Conservation (phyloP, 2,888 invertebrate genomes). For the Scotopteryx bipunctaria region DNA sequence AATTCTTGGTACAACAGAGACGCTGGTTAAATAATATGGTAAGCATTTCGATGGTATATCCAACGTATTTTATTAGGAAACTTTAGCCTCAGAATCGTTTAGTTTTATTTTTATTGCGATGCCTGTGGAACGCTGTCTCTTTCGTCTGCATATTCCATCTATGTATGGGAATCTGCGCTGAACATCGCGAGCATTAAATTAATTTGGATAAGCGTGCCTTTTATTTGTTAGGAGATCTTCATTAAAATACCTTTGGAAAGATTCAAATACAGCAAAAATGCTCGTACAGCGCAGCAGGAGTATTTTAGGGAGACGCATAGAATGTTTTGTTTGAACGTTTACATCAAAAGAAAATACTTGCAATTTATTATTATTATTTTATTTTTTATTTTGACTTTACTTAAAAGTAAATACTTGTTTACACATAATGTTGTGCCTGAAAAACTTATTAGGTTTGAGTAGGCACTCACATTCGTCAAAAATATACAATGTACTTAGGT, state of each 20-base stretch:
- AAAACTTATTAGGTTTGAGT: too few relatives aligned
- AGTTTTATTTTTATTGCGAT: slow-evolving; percentile 50
- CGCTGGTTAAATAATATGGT: not conserved
- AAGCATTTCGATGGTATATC: not conserved
- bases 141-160: slow-evolving; percentile 65
- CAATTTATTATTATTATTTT: too few relatives aligned
- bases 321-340: too few relatives aligned
- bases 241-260: slow-evolving; percentile 19
- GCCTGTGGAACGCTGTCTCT: slow-evolving; percentile 46
- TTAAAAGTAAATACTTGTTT: too few relatives aligned
- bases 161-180: slow-evolving; percentile 48
- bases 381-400: too few relatives aligned
- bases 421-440: too few relatives aligned
- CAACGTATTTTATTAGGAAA: slow-evolving; percentile 16
- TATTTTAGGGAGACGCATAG: too few relatives aligned
- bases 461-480: too few relatives aligned
- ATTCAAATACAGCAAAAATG: not conserved
- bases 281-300: not conserved
- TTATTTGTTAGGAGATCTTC: slow-evolving; percentile 33
- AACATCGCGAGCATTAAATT: slow-evolving; percentile 28
- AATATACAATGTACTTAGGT: too few relatives aligned
- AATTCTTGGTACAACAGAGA: not conserved
- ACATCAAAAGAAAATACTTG: too few relatives aligned
- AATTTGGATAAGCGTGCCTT: slow-evolving; percentile 25
- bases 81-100: slow-evolving; percentile 36